A percentile compares a stretch with the other conserved stretches of the same genome.
Evolutionary conservation across 2,888 invertebrate genomes (phyloP).

Genomic region (Drosophila birchii): DNA sequence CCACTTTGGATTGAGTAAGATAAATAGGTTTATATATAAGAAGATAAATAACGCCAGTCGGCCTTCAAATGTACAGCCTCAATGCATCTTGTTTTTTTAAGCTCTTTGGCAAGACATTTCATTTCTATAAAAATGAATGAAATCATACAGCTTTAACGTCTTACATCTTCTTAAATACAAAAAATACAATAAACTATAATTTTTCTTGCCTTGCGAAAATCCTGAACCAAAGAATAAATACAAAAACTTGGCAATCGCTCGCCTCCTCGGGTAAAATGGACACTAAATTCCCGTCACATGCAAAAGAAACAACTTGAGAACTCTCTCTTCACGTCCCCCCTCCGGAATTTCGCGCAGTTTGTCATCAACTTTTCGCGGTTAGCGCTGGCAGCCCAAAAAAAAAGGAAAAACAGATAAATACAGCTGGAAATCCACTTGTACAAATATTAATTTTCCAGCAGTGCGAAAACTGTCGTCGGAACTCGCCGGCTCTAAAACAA

Average conservation of each 20-base stretch:
- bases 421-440: constrained; percentile 65
- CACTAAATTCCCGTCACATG: constrained; percentile 45
- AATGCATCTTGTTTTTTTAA: background rate
- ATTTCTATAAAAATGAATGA: background rate
- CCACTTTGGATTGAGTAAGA: background rate
- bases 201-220: background rate
- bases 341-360: constrained; percentile 25
- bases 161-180: background rate
- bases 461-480: constrained; percentile 57
- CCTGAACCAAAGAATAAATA: constrained; percentile 1
- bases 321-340: background rate
- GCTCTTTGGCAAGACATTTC: background rate
- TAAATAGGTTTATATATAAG: background rate
- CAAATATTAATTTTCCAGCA: constrained; percentile 75
- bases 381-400: constrained; percentile 33
- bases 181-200: background rate
- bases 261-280: constrained; percentile 2
- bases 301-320: constrained; percentile 22
- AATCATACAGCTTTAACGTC: background rate
- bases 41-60: background rate
- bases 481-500: constrained; percentile 30
- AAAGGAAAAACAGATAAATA: constrained; percentile 22
- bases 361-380: constrained; percentile 50
- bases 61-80: background rate
- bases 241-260: constrained; percentile 8